Conservation (phyloP, 2,113 vertebrate species). For the Mirza zaza region DNA sequence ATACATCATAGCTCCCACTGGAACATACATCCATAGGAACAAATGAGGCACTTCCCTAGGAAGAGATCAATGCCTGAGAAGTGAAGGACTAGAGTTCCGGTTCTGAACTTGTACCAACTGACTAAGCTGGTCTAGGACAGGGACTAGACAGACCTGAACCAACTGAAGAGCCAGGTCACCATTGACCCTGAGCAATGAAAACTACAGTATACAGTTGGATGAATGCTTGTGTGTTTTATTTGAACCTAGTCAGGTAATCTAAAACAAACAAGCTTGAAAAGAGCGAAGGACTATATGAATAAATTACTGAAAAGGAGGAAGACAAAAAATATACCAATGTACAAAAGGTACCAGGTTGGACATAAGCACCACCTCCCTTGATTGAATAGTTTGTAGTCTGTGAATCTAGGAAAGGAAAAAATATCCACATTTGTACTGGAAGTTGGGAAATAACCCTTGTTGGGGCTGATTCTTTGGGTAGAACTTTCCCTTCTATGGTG, state of each 20-base stretch:
- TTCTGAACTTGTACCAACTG: background rate
- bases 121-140: background rate
- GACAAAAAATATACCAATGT: background rate
- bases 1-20: rapidly evolving
- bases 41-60: background rate
- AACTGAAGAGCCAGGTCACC: background rate
- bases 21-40: background rate
- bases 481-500: background rate
- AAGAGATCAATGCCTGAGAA: background rate
- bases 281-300: background rate
- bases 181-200: background rate
- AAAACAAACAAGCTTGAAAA: background rate
- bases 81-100: background rate
- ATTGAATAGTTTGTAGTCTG: background rate
- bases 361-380: background rate
- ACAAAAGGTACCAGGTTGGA: background rate
- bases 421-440: background rate
- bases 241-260: background rate
- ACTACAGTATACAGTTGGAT: no score
- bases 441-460: background rate
- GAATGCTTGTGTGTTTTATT: background rate
- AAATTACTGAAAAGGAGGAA: background rate
- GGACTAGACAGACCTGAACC: background rate
- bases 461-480: background rate
- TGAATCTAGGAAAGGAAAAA: background rate